Evolutionary conservation across 2,113 vertebrate species (phyloP).

Genomic region (Meleagris gallopavo): DNA sequence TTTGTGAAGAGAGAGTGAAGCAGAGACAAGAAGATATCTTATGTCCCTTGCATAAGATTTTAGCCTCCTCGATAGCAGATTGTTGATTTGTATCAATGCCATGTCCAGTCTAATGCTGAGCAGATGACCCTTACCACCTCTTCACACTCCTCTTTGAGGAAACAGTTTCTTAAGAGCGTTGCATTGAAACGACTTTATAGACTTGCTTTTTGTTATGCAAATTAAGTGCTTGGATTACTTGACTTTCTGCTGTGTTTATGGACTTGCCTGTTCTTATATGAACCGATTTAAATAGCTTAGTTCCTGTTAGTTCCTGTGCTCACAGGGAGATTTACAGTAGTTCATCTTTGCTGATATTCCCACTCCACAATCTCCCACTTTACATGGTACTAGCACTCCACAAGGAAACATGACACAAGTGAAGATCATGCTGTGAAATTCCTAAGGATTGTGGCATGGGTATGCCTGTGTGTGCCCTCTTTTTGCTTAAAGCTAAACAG

Average conservation of each 20-base stretch:
- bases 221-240: slow-evolving; percentile 58
- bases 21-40: neutral
- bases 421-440: neutral
- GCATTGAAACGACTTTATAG: slow-evolving; percentile 69
- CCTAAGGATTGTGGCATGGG: neutral
- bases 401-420: neutral
- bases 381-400: neutral
- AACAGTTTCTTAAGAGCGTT: neutral
- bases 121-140: slow-evolving; percentile 24
- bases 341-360: slow-evolving; percentile 41
- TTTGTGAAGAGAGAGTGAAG: neutral
- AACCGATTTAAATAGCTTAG: slow-evolving; percentile 57
- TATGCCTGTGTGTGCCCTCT: neutral
- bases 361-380: neutral
- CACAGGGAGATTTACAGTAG: slow-evolving; percentile 44
- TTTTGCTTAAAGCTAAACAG: neutral
- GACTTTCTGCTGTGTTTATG: slow-evolving; percentile 60
- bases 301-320: slow-evolving; percentile 29
- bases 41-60: neutral
- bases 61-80: neutral
- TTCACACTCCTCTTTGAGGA: slow-evolving; percentile 1
- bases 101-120: neutral
- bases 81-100: neutral
- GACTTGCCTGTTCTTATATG: slow-evolving; percentile 40
- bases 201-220: slow-evolving; percentile 63